Evolutionary conservation across 2,797 vertebrate species (phyloP).

Genomic region (Smutsia gigantea): DNA sequence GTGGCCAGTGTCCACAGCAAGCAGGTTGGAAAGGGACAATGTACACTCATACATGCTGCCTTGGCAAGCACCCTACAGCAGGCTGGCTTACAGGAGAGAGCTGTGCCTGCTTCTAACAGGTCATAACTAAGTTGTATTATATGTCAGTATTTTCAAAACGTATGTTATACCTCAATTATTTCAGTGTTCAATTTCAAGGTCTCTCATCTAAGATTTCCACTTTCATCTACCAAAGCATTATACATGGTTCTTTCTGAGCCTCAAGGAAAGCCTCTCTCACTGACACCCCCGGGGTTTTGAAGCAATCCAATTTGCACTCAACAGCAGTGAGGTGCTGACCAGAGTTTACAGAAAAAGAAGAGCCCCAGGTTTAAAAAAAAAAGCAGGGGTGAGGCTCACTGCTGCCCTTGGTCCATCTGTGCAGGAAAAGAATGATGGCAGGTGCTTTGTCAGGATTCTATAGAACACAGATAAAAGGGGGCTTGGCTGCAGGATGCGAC

Average conservation of each 20-base stretch:
- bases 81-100: neutral
- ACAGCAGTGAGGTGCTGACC: neutral
- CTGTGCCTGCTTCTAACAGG: neutral
- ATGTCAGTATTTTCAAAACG: neutral
- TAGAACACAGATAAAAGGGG: neutral
- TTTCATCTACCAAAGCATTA: neutral
- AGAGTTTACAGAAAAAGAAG: neutral
- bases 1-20: neutral
- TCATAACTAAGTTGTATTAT: neutral
- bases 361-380: neutral
- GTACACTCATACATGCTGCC: accelerated
- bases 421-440: neutral
- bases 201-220: neutral
- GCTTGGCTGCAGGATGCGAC: no score
- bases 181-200: neutral
- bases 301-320: neutral
- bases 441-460: neutral
- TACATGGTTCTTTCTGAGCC: neutral
- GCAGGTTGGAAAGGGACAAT: neutral
- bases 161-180: neutral
- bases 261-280: neutral
- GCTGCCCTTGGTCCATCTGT: neutral
- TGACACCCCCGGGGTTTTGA: neutral
- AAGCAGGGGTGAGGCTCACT: neutral
- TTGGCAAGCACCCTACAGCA: neutral